phyloP scores from a whole-genome alignment of 2,888 invertebrate genomes.

The Microchrysa polita region DNA sequence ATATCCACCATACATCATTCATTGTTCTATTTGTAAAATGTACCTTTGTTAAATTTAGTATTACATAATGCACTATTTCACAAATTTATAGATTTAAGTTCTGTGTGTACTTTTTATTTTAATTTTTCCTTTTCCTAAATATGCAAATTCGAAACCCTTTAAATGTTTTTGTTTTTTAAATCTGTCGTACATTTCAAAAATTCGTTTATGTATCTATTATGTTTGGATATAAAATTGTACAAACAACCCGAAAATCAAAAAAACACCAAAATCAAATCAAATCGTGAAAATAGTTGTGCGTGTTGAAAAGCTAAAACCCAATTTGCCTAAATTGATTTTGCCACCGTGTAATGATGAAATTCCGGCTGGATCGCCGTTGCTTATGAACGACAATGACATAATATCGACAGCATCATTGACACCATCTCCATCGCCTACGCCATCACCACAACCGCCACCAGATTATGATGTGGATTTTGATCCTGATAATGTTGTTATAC shows the following conservation, averaged over 20 bases:
- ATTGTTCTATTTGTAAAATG: background rate
- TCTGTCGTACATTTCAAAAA: too few species aligned
- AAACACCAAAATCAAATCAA: background rate
- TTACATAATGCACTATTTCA: background rate
- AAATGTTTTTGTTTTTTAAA: too few species aligned
- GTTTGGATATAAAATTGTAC: background rate
- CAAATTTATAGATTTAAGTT: background rate
- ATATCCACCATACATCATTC: background rate
- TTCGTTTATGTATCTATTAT: background rate
- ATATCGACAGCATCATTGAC: conserved; percentile 48
- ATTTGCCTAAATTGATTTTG: conserved; percentile 63
- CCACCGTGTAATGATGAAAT: conserved; percentile 59
- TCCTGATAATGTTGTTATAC: conserved; percentile 61
- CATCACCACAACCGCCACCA: conserved; percentile 58
- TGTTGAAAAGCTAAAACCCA: conserved; percentile 63
- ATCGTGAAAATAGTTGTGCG: conserved; percentile 60
- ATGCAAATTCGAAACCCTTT: background rate
- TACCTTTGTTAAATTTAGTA: background rate
- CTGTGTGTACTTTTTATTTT: background rate
- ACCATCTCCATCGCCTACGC: conserved; percentile 60
- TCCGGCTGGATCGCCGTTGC: conserved; percentile 11
- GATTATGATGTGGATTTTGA: conserved; percentile 63
- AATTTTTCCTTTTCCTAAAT: background rate
- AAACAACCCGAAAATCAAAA: background rate
- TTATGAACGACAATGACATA: conserved; percentile 16